Percentiles rank a stretch among this genome's conserved stretches.
These are phyloP conservation scores for Rhipidura dahli DNA, from an alignment of 2,113 vertebrate species.

Conservation along the genomic window DNA sequence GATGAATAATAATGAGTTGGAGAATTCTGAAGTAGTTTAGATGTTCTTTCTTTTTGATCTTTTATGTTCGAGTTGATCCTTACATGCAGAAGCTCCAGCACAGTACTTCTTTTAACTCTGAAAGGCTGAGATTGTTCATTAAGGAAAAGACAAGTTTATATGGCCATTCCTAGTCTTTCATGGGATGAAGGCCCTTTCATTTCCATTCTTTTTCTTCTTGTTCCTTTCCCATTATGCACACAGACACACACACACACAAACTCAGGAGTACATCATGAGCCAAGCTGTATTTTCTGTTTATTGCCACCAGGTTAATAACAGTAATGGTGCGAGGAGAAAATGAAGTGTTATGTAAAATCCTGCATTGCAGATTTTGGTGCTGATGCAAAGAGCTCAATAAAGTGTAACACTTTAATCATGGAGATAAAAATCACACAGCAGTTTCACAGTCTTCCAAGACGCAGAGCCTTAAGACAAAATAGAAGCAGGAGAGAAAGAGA, in stretches of 20 bases:
- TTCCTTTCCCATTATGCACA: background rate
- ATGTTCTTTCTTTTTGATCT: background rate
- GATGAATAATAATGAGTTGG: background rate
- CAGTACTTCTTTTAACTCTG: background rate
- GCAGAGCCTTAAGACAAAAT: conserved; percentile 74
- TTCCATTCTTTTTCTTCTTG: background rate
- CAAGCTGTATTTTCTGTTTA: conserved; percentile 72
- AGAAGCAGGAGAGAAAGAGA: conserved; percentile 58
- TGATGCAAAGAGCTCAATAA: conserved; percentile 81
- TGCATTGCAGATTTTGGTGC: conserved; percentile 77
- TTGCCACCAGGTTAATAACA: conserved; percentile 78
- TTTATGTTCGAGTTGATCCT: background rate
- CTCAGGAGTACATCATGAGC: conserved; percentile 48
- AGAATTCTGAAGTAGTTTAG: background rate
- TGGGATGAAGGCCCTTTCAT: background rate
- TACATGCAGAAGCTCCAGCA: background rate
- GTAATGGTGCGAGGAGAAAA: conserved; percentile 74
- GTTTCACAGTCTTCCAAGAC: conserved; percentile 67
- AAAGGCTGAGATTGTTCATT: background rate
- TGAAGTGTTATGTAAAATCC: conserved; percentile 80
- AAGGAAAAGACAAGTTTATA: background rate
- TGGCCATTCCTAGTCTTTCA: background rate
- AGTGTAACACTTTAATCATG: conserved; percentile 79
- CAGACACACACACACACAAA: background rate
- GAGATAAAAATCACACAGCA: conserved; percentile 78